Evolutionary conservation across 2,113 vertebrate genomes (phyloP), one percentile per base, ranked within the genome.

Genomic region (Nerophis ophidion): DNA sequence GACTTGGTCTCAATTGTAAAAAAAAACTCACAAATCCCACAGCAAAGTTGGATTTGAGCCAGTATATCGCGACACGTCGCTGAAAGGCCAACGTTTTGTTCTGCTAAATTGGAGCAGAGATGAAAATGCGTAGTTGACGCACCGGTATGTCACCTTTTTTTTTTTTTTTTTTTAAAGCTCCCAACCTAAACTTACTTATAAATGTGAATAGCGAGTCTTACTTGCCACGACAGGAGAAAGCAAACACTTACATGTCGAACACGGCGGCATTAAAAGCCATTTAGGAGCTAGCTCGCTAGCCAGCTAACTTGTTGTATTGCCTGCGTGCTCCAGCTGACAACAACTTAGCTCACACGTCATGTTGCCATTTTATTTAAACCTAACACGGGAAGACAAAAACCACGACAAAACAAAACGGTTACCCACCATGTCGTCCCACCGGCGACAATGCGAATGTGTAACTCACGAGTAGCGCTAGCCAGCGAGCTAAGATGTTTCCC

Each of bases 111-210:
- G 72, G 66, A 65, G 17, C 44, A 46, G 80, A 64, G 66, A 81
- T 70, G 71, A 72, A 88, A 88, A 85, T 87, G 86, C 86, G 86
- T 83, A 88, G 86, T 84, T 84, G 70, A 64, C 75, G 76, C 77
- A 80, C 76, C 74, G 80, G 81, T 82, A 62, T 83, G 76, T 74
- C 74, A 69, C 61, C 74, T 70, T 50, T 79, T 64, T 48, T 50
- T 60, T 74, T 62, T 51, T 26, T 26, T 26, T 26, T 26, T 26
- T n/a, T n/a, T n/a, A n/a, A n/a, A 73, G 60, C 66, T 51, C 9
- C 12, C 16, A 2, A 15, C 63, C 61, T 51, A 63, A 77, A 76
- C 69, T n/a, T 53, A 69, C 11, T 38, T 38, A 16, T 56, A 40
- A 53, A 62, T 33, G 34, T 40, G 0, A 60, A 54, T 42, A 61